Evolutionary conservation across 2,888 invertebrate genomes (phyloP).

Genomic region (Melanchra persicariae): DNA sequence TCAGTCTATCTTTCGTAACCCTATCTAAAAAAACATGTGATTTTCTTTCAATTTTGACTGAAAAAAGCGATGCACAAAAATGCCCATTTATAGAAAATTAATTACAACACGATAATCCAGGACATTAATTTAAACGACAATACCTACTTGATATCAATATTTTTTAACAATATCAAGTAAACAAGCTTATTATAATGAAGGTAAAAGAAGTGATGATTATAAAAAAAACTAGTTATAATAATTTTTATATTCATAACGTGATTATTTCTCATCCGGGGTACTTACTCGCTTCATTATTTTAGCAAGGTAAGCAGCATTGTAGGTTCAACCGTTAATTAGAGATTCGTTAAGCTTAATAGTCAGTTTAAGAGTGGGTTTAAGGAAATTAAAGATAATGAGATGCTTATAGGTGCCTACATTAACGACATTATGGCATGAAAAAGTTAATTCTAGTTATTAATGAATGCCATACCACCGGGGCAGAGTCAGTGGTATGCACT

Average conservation of each 20-base stretch:
- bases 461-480: too few relatives aligned
- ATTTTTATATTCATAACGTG: constrained; percentile 10
- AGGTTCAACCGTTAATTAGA: constrained; percentile 32
- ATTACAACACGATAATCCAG: background rate
- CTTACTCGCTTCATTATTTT: constrained; percentile 5
- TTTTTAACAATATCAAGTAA: background rate
- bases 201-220: constrained; percentile 25
- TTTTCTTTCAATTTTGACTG: background rate
- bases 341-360: constrained; percentile 19
- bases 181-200: constrained; percentile 17
- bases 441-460: background rate
- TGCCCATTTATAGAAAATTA: background rate
- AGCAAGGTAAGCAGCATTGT: constrained; percentile 43
- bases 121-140: constrained; percentile 2
- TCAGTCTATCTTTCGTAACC: too few relatives aligned
- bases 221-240: constrained; percentile 23
- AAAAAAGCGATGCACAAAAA: background rate
- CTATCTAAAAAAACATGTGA: too few relatives aligned
- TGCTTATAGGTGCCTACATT: background rate
- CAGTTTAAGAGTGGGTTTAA: constrained; percentile 1
- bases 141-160: constrained; percentile 11
- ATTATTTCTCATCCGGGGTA: constrained; percentile 36
- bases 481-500: too few relatives aligned
- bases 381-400: constrained; percentile 19
- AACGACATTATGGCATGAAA: background rate